phyloP scores from a whole-genome alignment of 2,797 vertebrate genomes.

The Melanotaenia nigrans region DNA sequence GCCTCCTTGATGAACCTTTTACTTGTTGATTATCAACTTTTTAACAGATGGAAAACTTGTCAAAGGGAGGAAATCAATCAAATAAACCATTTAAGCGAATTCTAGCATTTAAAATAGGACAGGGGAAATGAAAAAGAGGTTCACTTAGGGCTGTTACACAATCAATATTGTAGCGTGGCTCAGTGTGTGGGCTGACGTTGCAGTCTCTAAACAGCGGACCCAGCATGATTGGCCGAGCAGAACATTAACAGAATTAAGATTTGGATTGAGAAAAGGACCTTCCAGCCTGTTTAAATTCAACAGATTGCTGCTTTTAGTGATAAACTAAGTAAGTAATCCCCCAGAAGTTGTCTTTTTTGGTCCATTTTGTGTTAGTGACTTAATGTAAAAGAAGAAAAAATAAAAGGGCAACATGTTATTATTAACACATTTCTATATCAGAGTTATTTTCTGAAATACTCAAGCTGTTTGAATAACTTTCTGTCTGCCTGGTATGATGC shows the following conservation, averaged over 20 bases:
- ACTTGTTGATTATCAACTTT: constrained; percentile 37
- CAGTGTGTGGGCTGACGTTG: not conserved
- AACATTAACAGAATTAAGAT: not conserved
- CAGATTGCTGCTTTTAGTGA: not conserved
- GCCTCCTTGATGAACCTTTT: not conserved
- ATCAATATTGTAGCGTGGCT: not conserved
- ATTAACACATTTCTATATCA: too few relatives aligned
- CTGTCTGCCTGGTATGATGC: too few relatives aligned
- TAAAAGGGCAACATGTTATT: not conserved
- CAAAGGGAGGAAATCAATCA: constrained; percentile 15
- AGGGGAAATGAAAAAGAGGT: constrained; percentile 31
- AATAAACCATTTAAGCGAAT: constrained; percentile 11
- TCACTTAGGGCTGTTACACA: not conserved
- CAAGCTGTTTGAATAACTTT: too few relatives aligned
- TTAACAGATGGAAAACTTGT: not conserved
- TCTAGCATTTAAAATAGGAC: constrained; percentile 28
- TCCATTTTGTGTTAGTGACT: not conserved
- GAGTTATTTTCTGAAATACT: too few relatives aligned
- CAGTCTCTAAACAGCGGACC: not conserved
- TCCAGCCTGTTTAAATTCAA: not conserved
- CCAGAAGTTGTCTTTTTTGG: not conserved
- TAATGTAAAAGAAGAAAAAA: not conserved
- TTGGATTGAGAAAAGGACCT: not conserved
- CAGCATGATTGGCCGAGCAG: not conserved
- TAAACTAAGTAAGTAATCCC: not conserved